phyloP scores from a whole-genome alignment of 2,113 vertebrate species.

The Sinocyclocheilus rhinocerous region DNA sequence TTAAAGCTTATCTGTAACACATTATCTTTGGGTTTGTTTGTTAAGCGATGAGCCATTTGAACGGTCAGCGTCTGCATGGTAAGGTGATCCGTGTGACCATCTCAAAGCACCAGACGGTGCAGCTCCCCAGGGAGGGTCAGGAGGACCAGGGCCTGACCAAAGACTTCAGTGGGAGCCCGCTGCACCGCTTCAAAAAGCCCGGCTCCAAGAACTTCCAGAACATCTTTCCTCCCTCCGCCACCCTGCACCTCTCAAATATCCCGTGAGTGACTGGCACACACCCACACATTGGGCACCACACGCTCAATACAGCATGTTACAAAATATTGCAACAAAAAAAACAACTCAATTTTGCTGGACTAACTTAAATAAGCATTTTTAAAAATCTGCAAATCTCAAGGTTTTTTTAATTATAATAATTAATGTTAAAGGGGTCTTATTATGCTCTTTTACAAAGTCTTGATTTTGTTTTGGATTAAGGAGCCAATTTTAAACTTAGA shows the following conservation, averaged over 20 bases:
- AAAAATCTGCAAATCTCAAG: too few species aligned
- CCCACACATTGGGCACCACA: too few species aligned
- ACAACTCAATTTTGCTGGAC: neutral
- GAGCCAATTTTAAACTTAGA: too few species aligned
- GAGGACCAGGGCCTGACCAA: slow-evolving; percentile 81
- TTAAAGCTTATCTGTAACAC: neutral
- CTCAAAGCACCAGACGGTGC: slow-evolving; percentile 81
- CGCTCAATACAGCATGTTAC: too few species aligned
- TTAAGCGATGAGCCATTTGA: slow-evolving; percentile 82
- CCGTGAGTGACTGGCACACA: slow-evolving; percentile 73
- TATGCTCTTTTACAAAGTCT: too few species aligned
- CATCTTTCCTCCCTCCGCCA: slow-evolving; percentile 85
- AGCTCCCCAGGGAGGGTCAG: slow-evolving; percentile 80
- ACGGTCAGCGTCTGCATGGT: slow-evolving; percentile 83
- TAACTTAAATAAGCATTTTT: neutral
- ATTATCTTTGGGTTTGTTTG: neutral
- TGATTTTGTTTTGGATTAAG: too few species aligned
- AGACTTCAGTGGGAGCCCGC: slow-evolving; percentile 82
- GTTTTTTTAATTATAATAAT: too few species aligned
- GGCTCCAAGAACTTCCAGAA: slow-evolving; percentile 84
- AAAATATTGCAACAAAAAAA: neutral
- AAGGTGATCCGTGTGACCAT: slow-evolving; percentile 77
- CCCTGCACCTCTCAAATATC: slow-evolving; percentile 86
- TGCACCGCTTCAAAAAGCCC: slow-evolving; percentile 86
- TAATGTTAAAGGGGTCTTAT: too few species aligned